Conservation (phyloP, 2,797 vertebrate genomes). For the Ctenochaetus hawaiiensis region DNA sequence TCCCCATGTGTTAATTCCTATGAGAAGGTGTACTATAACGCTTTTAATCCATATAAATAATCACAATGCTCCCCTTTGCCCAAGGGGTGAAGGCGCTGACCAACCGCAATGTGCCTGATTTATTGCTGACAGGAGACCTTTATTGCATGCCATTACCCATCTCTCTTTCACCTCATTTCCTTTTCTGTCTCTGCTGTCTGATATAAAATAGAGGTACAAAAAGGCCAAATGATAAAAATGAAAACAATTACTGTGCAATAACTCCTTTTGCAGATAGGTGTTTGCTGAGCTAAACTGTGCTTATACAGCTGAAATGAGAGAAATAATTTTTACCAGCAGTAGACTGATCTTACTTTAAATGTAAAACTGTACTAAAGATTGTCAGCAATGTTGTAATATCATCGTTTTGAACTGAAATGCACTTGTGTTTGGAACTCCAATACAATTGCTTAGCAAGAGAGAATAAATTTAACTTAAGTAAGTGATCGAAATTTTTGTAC, state of each 20-base stretch:
- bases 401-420: background rate
- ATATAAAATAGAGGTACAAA: background rate
- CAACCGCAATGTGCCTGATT: background rate
- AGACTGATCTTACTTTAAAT: background rate
- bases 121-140: background rate
- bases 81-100: no score
- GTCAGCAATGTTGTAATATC: background rate
- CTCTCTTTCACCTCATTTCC: no score
- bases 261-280: background rate
- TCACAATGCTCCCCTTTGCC: background rate
- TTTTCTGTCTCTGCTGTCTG: background rate
- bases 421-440: background rate
- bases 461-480: background rate
- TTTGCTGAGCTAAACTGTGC: background rate
- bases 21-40: constrained; percentile 6
- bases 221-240: background rate
- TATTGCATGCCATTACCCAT: background rate
- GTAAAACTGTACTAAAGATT: background rate
- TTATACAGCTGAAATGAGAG: background rate
- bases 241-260: background rate
- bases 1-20: background rate
- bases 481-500: background rate
- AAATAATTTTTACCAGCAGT: background rate
- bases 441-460: background rate
- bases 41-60: background rate